These are phyloP conservation scores for Cavia aperea DNA, from an alignment of 2,113 vertebrate species.

Conservation along the genomic window DNA sequence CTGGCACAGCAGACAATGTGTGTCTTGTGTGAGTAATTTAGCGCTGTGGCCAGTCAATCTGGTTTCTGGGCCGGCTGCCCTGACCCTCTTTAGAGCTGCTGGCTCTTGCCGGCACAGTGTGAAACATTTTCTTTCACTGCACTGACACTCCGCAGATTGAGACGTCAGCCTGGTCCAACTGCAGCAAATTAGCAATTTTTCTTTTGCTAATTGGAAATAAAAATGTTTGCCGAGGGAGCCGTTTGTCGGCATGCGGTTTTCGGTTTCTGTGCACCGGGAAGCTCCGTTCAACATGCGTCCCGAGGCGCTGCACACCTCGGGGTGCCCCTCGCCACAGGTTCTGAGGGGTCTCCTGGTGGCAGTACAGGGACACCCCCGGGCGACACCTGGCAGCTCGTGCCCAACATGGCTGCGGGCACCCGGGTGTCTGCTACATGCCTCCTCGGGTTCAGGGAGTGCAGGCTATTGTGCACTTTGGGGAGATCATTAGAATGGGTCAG, in stretches of 20 bases:
- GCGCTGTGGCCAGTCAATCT: constrained; percentile 90
- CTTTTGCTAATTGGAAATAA: constrained; percentile 94
- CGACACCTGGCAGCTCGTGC: not conserved
- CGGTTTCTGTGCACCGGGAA: constrained; percentile 68
- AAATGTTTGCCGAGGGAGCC: constrained; percentile 88
- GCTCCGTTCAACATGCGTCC: constrained; percentile 64
- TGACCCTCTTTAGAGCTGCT: constrained; percentile 83
- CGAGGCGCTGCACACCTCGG: constrained; percentile 57
- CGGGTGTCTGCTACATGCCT: not conserved
- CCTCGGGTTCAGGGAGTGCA: not conserved
- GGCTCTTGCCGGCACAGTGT: constrained; percentile 80
- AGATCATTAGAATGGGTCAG: not conserved
- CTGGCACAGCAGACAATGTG: constrained; percentile 92
- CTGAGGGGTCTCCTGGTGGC: constrained; percentile 31
- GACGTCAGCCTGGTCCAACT: constrained; percentile 88
- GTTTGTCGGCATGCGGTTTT: constrained; percentile 76
- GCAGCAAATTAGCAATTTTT: constrained; percentile 94
- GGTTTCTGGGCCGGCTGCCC: constrained; percentile 86
- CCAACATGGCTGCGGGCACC: not conserved
- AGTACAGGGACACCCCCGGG: not conserved
- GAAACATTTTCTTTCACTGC: constrained; percentile 87
- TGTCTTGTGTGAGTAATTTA: constrained; percentile 92
- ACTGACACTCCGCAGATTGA: constrained; percentile 96
- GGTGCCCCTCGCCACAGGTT: constrained; percentile 63
- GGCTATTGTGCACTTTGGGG: not conserved